Evolutionary conservation across 92 coral and sea anemone genomes (phyloP).

Genomic region (Phenganax subtilis): DNA sequence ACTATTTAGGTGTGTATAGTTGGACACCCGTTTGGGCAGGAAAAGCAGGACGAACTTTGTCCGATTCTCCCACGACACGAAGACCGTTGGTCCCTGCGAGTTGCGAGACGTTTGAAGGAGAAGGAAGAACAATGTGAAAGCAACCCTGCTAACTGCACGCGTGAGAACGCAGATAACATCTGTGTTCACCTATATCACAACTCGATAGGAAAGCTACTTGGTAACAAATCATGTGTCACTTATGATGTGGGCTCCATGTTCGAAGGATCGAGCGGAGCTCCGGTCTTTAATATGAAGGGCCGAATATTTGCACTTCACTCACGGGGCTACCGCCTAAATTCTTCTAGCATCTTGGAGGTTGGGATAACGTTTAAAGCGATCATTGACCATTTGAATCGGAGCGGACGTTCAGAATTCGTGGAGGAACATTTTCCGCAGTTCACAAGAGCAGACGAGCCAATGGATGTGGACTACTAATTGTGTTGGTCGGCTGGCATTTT

Average conservation of each 20-base stretch:
- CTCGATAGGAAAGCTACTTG: neutral
- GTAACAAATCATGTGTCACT: neutral
- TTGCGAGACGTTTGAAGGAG: neutral
- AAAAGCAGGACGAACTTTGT: constrained; percentile 10
- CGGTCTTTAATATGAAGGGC: constrained; percentile 8
- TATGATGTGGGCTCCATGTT: constrained; percentile 19
- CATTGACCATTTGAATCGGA: neutral
- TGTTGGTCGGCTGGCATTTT: no score
- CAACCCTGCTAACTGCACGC: neutral
- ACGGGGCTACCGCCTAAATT: neutral
- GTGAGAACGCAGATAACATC: neutral
- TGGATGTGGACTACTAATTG: neutral
- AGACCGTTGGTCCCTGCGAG: neutral
- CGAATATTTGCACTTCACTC: constrained; percentile 15
- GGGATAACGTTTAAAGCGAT: neutral
- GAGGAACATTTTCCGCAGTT: neutral
- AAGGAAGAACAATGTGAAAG: neutral
- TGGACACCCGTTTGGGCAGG: neutral
- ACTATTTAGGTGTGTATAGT: neutral
- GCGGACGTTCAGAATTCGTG: neutral
- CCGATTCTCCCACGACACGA: neutral
- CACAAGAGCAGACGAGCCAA: neutral
- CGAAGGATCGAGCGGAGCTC: constrained; percentile 22
- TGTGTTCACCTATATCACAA: neutral
- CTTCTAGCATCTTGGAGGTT: neutral